Conservation (phyloP, 2,797 vertebrate species). For the Xenentodon cancila region DNA sequence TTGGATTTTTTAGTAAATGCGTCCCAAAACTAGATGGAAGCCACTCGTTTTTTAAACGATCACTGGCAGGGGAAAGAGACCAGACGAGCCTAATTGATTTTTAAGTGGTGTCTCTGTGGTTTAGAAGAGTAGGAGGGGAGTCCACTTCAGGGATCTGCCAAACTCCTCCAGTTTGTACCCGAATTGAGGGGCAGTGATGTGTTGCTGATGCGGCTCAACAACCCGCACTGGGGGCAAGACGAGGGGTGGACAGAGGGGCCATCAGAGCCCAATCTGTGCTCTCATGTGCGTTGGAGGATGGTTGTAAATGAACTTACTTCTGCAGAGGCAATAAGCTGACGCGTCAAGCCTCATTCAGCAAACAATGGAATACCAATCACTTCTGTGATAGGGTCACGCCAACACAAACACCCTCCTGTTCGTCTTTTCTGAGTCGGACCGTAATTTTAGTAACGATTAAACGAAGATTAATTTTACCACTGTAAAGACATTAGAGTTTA, state of each 20-base stretch:
- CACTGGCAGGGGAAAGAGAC: conserved; percentile 19
- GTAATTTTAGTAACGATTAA: conserved; percentile 1
- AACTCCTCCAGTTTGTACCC: conserved; percentile 76
- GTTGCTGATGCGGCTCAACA: conserved; percentile 76
- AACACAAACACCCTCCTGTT: conserved; percentile 20
- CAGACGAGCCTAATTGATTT: conserved; percentile 83
- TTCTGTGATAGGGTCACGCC: conserved; percentile 39
- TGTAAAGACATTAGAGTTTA: not conserved
- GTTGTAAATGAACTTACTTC: conserved; percentile 71
- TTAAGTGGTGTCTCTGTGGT: conserved; percentile 82
- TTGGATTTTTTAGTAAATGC: conserved; percentile 13
- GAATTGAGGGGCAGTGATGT: conserved; percentile 75
- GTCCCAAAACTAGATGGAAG: conserved; percentile 13
- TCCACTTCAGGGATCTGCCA: conserved; percentile 69
- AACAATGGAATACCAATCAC: conserved; percentile 49
- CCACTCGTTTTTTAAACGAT: conserved; percentile 45
- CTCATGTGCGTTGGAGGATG: conserved; percentile 41
- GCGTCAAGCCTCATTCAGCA: conserved; percentile 73
- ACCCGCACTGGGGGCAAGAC: conserved; percentile 61
- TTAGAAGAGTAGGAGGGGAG: conserved; percentile 56
- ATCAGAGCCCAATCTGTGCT: conserved; percentile 37
- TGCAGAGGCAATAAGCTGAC: conserved; percentile 71
- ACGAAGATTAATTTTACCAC: not conserved
- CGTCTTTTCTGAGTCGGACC: conserved; percentile 1
- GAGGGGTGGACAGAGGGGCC: conserved; percentile 50